Percentiles rank a stretch among this genome's conserved stretches.
phyloP scores from a whole-genome alignment of 1,140 invertebrate species.

The Ostrea edulis region DNA sequence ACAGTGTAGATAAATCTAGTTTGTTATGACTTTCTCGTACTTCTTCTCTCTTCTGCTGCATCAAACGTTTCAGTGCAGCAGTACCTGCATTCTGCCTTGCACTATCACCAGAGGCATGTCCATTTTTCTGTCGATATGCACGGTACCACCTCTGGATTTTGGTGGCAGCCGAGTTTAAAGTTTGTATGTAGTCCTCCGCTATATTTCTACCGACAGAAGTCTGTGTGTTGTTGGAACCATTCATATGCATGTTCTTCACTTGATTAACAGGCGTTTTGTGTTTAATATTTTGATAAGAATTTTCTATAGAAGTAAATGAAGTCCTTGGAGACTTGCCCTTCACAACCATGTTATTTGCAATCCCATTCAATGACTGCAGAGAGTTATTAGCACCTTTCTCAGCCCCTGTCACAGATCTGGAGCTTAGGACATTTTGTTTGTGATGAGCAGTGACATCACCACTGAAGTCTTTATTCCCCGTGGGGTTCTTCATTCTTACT shows the following conservation, averaged over 20 bases:
- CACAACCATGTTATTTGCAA: constrained; percentile 76
- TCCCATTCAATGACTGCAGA: constrained; percentile 49
- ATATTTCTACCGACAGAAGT: constrained; percentile 59
- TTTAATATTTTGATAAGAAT: constrained; percentile 79
- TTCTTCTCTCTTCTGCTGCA: constrained; percentile 72
- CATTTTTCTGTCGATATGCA: constrained; percentile 53
- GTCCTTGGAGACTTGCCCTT: constrained; percentile 69
- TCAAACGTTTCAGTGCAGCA: constrained; percentile 73
- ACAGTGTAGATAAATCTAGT: constrained; percentile 56
- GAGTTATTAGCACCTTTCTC: constrained; percentile 23
- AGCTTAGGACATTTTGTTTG: background rate
- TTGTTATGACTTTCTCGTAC: constrained; percentile 53
- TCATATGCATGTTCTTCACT: constrained; percentile 60
- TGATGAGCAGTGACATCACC: constrained; percentile 7
- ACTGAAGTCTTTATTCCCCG: constrained; percentile 2
- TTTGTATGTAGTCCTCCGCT: constrained; percentile 75
- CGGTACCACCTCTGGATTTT: constrained; percentile 76
- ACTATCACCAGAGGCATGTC: constrained; percentile 2
- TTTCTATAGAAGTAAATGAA: constrained; percentile 75
- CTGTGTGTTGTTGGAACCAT: constrained; percentile 41
- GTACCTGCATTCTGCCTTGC: constrained; percentile 64
- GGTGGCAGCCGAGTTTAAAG: constrained; percentile 72
- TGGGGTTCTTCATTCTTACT: background rate
- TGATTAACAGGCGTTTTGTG: constrained; percentile 78
- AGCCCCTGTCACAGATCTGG: constrained; percentile 41